Base-by-base conservation (phyloP, 2,888 invertebrate species). In the Amblyjoppa fuscipennis region DNA sequence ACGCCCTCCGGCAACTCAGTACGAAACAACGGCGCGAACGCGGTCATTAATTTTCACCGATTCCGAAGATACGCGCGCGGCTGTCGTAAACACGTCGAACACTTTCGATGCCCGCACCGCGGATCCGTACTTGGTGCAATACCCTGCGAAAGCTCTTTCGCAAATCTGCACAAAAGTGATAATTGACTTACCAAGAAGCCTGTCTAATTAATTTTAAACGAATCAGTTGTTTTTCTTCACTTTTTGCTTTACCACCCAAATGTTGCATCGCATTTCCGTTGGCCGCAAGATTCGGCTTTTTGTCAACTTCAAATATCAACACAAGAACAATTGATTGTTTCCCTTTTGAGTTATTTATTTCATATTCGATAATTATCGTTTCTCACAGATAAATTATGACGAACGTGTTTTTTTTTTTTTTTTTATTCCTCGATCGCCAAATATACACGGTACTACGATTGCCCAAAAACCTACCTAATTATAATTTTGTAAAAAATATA, bases 21-120 rank as follows among this genome's bases (percentile, higher is more conserved):
- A 66, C 45, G 2, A 64, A 64, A 51, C 31, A 76, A 51, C 45
- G 51, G 16, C 70, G 34, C 34, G 49, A 13, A 34, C 7, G 28
- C 38, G 20, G 25, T 71, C 20, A 53, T 79, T 64, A 64, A 38
- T 79, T 79, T 73, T 53, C 71, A 64, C 25, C 49, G 49, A 3
- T 73, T 53, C 16, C 61, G 11, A 3, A 28, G 31, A n/a, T 75
- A n/a, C 45, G 25, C 31, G 31, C 11, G 0, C 20, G 31, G 20
- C 2, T 3, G 9, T 56, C 56, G 6, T 41, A 56, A 71, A 34
- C 53, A 13, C 25, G 13, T 38, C 16, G 7, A 38, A 28, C 11
- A 20, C 56, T 61, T 45, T 68, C 11, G 9, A 66, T 9, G 5
- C 11, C 28, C 11, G 59, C 25, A 28, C n/a, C 3, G 25, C 25